Base-by-base conservation (phyloP, 2,888 invertebrate species). In the Charanyca ferruginea region DNA sequence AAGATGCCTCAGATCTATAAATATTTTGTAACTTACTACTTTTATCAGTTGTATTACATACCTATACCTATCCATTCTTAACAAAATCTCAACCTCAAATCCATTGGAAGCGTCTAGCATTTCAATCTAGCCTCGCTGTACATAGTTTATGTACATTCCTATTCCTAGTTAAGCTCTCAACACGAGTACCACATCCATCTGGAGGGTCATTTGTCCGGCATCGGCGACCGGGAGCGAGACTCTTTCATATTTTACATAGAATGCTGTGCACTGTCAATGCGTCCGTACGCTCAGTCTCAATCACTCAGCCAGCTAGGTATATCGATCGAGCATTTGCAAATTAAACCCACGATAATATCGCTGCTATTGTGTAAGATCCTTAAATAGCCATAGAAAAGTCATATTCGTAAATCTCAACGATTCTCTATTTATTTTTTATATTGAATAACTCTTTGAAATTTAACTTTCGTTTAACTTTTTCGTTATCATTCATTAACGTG, bases 161-260 rank as follows among this genome's bases (percentile, higher is more conserved):
- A 60, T 81, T 79, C 55, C 66, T 73, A 76, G 82, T 80, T 69
- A 70, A 79, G 72, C 80, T 79, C 82, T 79, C 73, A 52, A 67
- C 58, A 64, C 63, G 79, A 84, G 81, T 90, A 79, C 91, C 94
- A 83, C 89, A 89, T 94, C 94, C 89, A 91, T 85, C 77, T 67
- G 62, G 54, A 59, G 64, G 62, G 70, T 76, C 76, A 85, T 86
- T 85, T 86, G 81, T 85, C 83, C 65, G 67, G 66, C 84, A 83
- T 86, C 84, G 72, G 63, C 62, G 78, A 78, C 78, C 86, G 69
- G 86, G 81, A 89, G 89, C 87, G 85, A 87, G 87, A 69, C 83
- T 87, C 91, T 89, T 93, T 94, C 94, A 94, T 94, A 94, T 94
- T 95, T 95, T 93, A 94, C 95, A 95, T 95, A 95, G 94, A 95